Evolutionary conservation across 2,113 vertebrate genomes (phyloP).

Genomic region (Lagopus muta): DNA sequence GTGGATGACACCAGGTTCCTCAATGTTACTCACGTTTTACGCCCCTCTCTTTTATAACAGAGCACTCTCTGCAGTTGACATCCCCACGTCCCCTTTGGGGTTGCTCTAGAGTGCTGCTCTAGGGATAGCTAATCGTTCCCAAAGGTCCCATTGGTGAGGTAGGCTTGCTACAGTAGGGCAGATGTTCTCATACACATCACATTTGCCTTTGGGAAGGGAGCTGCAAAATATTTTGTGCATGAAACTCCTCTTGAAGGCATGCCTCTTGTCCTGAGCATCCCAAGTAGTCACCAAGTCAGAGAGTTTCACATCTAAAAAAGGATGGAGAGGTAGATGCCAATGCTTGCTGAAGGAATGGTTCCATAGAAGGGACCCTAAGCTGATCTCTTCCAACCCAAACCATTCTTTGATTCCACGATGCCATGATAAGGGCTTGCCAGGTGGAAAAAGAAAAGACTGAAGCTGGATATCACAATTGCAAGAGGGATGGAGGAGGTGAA

Average conservation of each 20-base stretch:
- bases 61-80: background rate
- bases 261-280: background rate
- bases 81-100: background rate
- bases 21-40: background rate
- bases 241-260: background rate
- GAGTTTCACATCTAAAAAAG: conserved; percentile 2
- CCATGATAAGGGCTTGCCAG: background rate
- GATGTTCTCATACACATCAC: background rate
- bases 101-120: background rate
- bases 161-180: background rate
- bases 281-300: background rate
- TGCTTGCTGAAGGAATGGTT: background rate
- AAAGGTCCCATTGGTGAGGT: background rate
- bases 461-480: background rate
- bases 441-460: background rate
- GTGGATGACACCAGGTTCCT: background rate
- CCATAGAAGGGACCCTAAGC: background rate
- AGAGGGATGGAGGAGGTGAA: background rate
- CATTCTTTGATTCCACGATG: background rate
- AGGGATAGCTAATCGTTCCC: background rate
- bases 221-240: background rate
- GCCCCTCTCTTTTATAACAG: background rate
- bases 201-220: background rate
- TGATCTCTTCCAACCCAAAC: too few species aligned
- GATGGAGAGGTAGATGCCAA: background rate